Base-by-base conservation (phyloP, 2,888 invertebrate genomes). In the Antheraea yamamai region DNA sequence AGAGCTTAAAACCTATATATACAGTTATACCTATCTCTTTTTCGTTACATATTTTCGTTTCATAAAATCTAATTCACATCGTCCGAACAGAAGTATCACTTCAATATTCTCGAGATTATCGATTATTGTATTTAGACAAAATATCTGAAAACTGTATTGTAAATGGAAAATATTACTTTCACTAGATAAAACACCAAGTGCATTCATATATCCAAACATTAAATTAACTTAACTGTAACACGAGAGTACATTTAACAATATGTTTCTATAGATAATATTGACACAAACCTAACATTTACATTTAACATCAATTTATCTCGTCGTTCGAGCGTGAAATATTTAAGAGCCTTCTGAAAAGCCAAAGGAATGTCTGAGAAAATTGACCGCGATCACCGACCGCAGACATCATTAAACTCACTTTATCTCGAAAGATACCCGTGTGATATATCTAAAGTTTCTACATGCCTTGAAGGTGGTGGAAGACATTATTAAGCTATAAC, bases 401-500 rank as follows among this genome's bases (percentile, higher is more conserved):
- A 77, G 81, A 78, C 79, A 73, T 83, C 87, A 82, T 88, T 86
- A 82, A 85, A 86, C 85, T 83, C 84, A 84, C 82, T 86, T 87
- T 84, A 81, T 81, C 82, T 84, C 73, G 52, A 79, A 75, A 79
- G 76, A 76, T 75, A 74, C 71, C 47, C 71, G 26, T 30, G 75
- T 77, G 74, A 77, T 76, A 76, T 82, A 78, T 79, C 76, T 79
- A 74, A 47, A 55, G 70, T 73, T 73, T 70, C 70, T 70, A 39
- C 39, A 39, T 39, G 70, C 70, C 39, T n/a, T 30, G 64, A 66
- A 30, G 70, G 20, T 16, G 47, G 83, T 86, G 83, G 84, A 84
- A 84, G 83, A 87, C 86, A 89, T 91, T 91, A 91, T 90, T 88
- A 88, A 91, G 87, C 87, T 88, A 88, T 89, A 87, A 90, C 89